Base-by-base conservation (phyloP, 2,888 invertebrate genomes). In the Synanthedon vespiformis region DNA sequence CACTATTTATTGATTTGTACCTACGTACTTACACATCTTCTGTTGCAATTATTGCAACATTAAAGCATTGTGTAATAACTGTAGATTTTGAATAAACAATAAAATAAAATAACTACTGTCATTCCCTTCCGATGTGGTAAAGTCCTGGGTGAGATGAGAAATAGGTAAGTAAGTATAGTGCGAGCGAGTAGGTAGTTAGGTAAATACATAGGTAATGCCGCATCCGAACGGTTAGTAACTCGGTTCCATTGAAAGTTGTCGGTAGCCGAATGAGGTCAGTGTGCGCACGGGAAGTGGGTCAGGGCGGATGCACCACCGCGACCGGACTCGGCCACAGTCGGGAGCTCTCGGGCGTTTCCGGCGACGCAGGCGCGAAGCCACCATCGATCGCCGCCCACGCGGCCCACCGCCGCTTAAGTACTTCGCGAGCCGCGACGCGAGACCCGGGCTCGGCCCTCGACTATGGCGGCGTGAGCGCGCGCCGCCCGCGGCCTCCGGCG, bases 401-500 rank as follows among this genome's bases (percentile, higher is more conserved):
- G 74, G 72, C 70, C 67, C 64, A 63, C 78, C 74, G 73, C 70
- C 74, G 73, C 72, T 69, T 64, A 67, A 77, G 77, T 74, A 76
- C 72, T 73, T 73, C 76, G 82, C 77, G 80, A 77, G 79, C 75
- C 73, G 76, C 78, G 76, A 75, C n/a, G 16, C 80, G 81, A 79
- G 78, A 77, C 75, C 81, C 80, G 79, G 81, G 80, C 80, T 76
- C 70, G 74, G 80, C 79, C 72, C 70, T 68, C 75, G 76, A 78
- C 74, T 77, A 84, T 85, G 86, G 86, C 86, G 86, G 85, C 86
- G 86, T 86, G 85, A 86, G 75, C 81, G 79, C 81, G 86, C 84
- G 82, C 77, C 77, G 74, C 79, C 81, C 88, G 88, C 89, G 86
- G 86, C 88, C 88, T 87, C 89, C 89, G 86, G 85, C 85, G 82